Percentiles rank a stretch among this genome's conserved stretches.
Conservation (phyloP, 2,113 vertebrate species). For the Corythoichthys intestinalis region DNA sequence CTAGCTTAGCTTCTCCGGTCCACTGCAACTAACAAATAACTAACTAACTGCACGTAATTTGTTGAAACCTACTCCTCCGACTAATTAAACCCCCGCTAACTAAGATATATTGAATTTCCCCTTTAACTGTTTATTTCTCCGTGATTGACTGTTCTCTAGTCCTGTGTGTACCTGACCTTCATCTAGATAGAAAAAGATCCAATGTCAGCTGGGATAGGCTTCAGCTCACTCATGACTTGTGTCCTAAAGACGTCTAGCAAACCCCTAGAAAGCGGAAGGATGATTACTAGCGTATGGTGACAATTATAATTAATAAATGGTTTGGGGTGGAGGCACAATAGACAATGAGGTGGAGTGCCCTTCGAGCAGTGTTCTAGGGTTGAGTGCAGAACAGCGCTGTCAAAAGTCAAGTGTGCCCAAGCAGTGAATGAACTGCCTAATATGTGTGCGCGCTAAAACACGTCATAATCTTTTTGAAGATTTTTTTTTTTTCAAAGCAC, state of each 20-base stretch:
- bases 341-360: too few species aligned
- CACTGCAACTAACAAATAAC: too few species aligned
- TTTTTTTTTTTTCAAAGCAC: background rate
- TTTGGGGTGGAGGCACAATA: background rate
- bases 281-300: background rate
- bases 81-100: too few species aligned
- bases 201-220: background rate
- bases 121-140: too few species aligned
- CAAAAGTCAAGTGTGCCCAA: background rate
- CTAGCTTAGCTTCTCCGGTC: too few species aligned
- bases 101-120: too few species aligned
- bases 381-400: background rate
- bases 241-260: background rate
- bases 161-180: too few species aligned
- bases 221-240: background rate
- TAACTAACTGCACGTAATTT: too few species aligned
- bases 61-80: too few species aligned
- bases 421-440: background rate
- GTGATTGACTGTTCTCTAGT: too few species aligned
- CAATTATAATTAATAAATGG: background rate
- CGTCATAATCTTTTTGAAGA: slow-evolving; percentile 8
- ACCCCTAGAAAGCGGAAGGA: background rate
- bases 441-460: background rate
- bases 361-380: background rate
- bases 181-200: too few species aligned